These are phyloP conservation scores for Prionace glauca DNA, from an alignment of 2,797 vertebrate species.

Conservation along the genomic window DNA sequence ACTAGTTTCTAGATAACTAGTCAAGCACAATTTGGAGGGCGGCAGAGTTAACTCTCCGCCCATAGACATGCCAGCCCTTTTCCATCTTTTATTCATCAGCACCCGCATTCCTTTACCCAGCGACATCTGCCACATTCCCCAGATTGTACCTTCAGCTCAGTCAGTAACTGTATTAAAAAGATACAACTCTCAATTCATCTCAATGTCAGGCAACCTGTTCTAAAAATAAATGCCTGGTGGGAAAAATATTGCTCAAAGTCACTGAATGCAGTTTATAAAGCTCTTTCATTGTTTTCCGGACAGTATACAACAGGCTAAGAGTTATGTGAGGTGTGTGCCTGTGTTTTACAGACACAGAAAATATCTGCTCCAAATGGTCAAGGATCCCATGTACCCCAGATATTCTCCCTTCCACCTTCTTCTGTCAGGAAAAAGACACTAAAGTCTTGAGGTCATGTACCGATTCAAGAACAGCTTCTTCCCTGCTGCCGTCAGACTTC, in stretches of 20 bases:
- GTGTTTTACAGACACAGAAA: neutral
- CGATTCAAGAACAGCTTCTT: too few relatives aligned
- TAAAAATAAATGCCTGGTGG: neutral
- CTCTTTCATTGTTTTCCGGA: neutral
- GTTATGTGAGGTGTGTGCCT: neutral
- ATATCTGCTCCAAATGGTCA: neutral
- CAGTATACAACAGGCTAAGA: neutral
- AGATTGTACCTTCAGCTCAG: conserved; percentile 7
- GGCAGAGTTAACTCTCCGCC: neutral
- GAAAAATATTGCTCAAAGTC: neutral
- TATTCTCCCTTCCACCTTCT: too few relatives aligned
- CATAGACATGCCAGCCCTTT: neutral
- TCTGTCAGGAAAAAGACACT: too few relatives aligned
- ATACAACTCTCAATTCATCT: neutral
- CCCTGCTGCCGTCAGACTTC: too few relatives aligned
- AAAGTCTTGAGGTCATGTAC: too few relatives aligned
- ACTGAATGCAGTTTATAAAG: neutral
- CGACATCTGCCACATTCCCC: conserved; percentile 37
- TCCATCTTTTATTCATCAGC: neutral
- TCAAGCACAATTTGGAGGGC: neutral
- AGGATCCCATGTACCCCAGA: too few relatives aligned
- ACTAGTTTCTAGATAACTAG: too few relatives aligned
- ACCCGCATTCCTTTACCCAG: conserved; percentile 44
- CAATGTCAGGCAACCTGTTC: neutral
- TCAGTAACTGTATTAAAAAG: neutral